phyloP scores from a whole-genome alignment of 2,888 invertebrate genomes.

The Amblyjoppa fuscipennis region DNA sequence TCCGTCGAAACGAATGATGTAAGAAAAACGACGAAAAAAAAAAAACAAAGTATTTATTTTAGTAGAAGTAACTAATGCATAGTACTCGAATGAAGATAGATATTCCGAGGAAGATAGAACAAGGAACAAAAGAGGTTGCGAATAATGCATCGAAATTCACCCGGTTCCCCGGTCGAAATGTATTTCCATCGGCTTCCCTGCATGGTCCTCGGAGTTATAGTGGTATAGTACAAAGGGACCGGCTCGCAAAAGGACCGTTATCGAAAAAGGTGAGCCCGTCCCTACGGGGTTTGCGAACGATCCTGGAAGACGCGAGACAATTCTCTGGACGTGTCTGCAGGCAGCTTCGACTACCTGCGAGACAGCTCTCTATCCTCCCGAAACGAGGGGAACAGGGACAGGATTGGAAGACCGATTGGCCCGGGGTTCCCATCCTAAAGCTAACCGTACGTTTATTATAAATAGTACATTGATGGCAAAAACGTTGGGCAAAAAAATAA shows the following conservation, averaged over 20 bases:
- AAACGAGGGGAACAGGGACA: slow-evolving; percentile 38
- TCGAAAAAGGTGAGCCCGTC: slow-evolving; percentile 53
- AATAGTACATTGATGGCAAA: not conserved
- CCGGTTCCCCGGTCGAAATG: slow-evolving; percentile 19
- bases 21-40: not conserved
- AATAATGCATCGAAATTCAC: slow-evolving; percentile 58
- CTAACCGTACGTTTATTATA: slow-evolving; percentile 3
- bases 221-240: slow-evolving; percentile 49
- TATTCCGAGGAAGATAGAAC: not conserved
- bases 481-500: not conserved
- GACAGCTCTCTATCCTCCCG: slow-evolving; percentile 18
- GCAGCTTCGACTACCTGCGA: slow-evolving; percentile 56
- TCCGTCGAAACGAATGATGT: not conserved
- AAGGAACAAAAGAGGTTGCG: slow-evolving; percentile 17
- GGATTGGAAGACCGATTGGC: not conserved
- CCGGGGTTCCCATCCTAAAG: slow-evolving; percentile 16
- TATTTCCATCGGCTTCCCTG: slow-evolving; percentile 28
- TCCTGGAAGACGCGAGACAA: slow-evolving; percentile 44
- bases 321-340: slow-evolving; percentile 40
- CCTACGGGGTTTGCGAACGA: slow-evolving; percentile 29
- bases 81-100: not conserved
- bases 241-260: slow-evolving; percentile 55
- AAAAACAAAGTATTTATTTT: not conserved
- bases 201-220: not conserved
- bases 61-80: not conserved